A percentile compares a stretch with the other conserved stretches of the same genome.
Conservation (phyloP, 2,113 vertebrate genomes). For the Vulpes lagopus region DNA sequence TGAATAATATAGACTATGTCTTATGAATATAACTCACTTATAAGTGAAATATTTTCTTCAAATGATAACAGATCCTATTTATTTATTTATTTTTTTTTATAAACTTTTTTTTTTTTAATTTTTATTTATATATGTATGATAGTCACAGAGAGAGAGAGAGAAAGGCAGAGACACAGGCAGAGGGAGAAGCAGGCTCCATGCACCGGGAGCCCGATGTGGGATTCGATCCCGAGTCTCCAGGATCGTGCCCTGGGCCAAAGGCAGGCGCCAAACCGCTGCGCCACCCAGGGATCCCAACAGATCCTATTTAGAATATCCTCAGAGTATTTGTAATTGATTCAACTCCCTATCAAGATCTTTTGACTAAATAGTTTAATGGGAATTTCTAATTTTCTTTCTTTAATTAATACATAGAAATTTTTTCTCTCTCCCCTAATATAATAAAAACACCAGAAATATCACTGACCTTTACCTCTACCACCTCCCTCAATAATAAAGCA, state of each 20-base stretch:
- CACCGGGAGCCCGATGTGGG: too few species aligned
- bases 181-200: too few species aligned
- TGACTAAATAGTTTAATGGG: not conserved
- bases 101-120: too few species aligned
- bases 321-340: not conserved
- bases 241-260: too few species aligned
- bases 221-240: too few species aligned
- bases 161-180: too few species aligned
- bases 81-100: too few species aligned
- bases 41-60: constrained; percentile 3
- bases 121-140: too few species aligned
- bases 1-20: not conserved
- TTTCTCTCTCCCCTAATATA: not conserved
- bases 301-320: not conserved
- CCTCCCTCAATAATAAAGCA: not conserved
- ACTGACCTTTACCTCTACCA: not conserved
- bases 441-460: not conserved
- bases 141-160: too few species aligned
- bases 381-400: not conserved
- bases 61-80: not conserved
- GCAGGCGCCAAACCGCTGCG: too few species aligned
- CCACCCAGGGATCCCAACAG: too few species aligned
- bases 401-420: not conserved
- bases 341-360: not conserved
- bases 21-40: not conserved